Evolutionary conservation across 2,113 vertebrate species (phyloP), one percentile per base, ranked within the genome.

Genomic region (Poeciliopsis retropinna): DNA sequence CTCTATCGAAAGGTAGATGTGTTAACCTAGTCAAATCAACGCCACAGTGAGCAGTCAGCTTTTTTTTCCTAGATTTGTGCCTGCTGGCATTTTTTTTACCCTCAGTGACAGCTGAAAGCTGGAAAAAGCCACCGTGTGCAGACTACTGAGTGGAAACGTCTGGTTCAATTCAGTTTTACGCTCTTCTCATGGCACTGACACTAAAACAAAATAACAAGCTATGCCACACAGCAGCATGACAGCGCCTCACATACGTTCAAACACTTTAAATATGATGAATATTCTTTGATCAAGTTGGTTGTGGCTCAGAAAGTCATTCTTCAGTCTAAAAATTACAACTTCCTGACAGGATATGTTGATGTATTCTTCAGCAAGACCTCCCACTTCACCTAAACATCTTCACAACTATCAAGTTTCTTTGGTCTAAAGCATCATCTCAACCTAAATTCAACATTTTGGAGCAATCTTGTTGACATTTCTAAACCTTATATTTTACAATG

Each of bases 31-130:
- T 60, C 37, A 67, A 37, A 54, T 65, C 60, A 64, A 64, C 4
- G 1, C 64, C 70, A 80, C 54, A 71, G 67, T 5, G 29, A 81
- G 44, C 69, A 72, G 75, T 81, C 76, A 82, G 80, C 72, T 86
- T 57, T 72, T 70, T 66, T 25, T 63, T n/a, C 7, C 5, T 7
- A 71, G 28, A 85, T 83, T 86, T 80, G 51, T 80, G 81, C 69
- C 78, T 74, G 69, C 19, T 82, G 71, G 77, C 75, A 76, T 76
- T 37, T 87, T 85, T 57, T 73, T 76, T 39, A 64, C 30, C 57
- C 62, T 67, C 5, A 1, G 70, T 83, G 88, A 88, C 83, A 80
- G 85, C 64, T 74, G 72, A 67, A 82, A 73, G 79, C 74, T 88
- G 73, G 44, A 72, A 72, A 73, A 80, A 62, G 74, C 2, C 69